Base-by-base conservation (phyloP, 2,113 vertebrate species). In the Crypturellus undulatus region DNA sequence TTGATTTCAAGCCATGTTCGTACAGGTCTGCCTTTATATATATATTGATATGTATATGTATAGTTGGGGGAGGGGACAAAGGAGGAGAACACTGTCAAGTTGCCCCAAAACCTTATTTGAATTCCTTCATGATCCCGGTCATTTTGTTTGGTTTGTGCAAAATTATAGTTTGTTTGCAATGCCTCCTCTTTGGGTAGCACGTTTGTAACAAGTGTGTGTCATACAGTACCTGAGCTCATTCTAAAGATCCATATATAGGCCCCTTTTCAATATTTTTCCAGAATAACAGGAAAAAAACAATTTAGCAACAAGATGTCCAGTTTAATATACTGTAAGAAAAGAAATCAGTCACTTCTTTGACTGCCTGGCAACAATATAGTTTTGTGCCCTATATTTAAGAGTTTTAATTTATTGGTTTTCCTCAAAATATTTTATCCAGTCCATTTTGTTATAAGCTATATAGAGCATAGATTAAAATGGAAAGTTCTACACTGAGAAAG, bases 191-290 rank as follows among this genome's bases (percentile, higher is more conserved):
- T 94, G 94, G 81, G 65, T 95, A 93, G 91, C 77, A 96, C 96
- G 82, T 96, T 91, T 87, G 49, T 96, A 89, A 71, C 90, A 94
- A 91, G 71, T 90, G 63, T 97, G 62, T 97, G 94, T 49, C 49
- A 92, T 95, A 89, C 90, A 98, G 91, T 86, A 94, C 96, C 95
- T 97, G 95, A 96, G 79, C 95, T 98, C 89, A 90, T 89, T 96
- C 86, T 94, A 79, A 89, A 87, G 60, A 73, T 88, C 42, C 67
- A 8, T 96, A 58, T 89, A 75, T 86, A 45, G 89, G 96, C 91
- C 84, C 63, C 58, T 65, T 81, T 94, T 9, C 2, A 91, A n/a
- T 78, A 58, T 84, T 92, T 97, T 97, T 96, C 79, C 83, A 95
- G 26, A 85, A 59, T 40, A 84, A 85, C 32, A 9, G 21, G 10